A percentile compares a stretch with the other conserved stretches of the same genome.
Evolutionary conservation across 2,797 vertebrate genomes (phyloP).

Genomic region (Nyctalus aviator): DNA sequence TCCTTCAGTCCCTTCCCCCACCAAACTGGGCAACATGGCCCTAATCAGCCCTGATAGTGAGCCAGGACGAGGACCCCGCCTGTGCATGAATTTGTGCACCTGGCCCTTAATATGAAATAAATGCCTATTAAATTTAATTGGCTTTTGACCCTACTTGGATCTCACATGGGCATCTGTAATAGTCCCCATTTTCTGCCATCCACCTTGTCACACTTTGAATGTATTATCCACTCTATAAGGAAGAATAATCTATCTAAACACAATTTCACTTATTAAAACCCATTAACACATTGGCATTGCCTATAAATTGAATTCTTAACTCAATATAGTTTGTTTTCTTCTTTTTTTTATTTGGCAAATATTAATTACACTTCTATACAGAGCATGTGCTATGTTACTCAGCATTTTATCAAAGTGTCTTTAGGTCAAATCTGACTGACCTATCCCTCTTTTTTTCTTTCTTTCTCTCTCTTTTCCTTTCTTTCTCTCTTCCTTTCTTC

Average conservation of each 20-base stretch:
- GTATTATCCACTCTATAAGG: not conserved
- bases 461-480: not conserved
- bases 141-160: conserved; percentile 22
- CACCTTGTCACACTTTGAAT: conserved; percentile 43
- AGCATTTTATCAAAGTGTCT: not conserved
- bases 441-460: not conserved
- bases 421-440: not conserved
- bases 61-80: no score
- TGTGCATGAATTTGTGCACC: no score
- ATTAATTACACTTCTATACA: not conserved
- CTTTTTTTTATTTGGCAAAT: not conserved
- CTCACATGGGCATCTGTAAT: conserved; percentile 25
- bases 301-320: conserved; percentile 50
- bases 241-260: conserved; percentile 50
- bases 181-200: conserved; percentile 50
- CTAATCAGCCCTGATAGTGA: no score
- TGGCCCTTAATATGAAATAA: not conserved
- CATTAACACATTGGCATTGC: not conserved
- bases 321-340: not conserved
- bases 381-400: not conserved
- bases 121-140: conserved; percentile 28
- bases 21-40: no score
- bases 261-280: conserved; percentile 28
- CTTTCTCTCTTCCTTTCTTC: not conserved
- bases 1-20: no score